phyloP scores from a whole-genome alignment of 2,113 vertebrate species.

The Dicerorhinus sumatrensis region DNA sequence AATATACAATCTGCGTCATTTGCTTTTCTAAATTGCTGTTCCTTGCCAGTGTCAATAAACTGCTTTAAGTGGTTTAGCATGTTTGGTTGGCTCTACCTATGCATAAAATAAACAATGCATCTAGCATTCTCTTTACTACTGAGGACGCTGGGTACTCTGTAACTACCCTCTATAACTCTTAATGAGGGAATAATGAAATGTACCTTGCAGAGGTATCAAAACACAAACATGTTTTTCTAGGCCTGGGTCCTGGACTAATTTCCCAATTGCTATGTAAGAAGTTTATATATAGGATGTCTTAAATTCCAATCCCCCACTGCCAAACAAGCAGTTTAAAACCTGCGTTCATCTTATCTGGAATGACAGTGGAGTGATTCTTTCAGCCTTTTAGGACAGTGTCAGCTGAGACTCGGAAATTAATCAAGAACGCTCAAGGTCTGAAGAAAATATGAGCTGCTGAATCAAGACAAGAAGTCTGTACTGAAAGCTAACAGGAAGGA shows the following conservation, averaged over 20 bases:
- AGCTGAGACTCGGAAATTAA: slow-evolving; percentile 58
- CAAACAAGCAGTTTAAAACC: slow-evolving; percentile 45
- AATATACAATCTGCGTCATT: slow-evolving; percentile 68
- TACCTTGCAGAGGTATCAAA: slow-evolving; percentile 74
- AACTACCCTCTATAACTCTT: slow-evolving; percentile 46
- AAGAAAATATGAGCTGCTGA: background rate
- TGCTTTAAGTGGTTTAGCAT: slow-evolving; percentile 76
- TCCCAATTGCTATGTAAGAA: slow-evolving; percentile 69
- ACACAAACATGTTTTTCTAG: slow-evolving; percentile 55
- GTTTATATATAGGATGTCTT: slow-evolving; percentile 64
- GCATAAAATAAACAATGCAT: slow-evolving; percentile 75
- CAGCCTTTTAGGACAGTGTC: background rate
- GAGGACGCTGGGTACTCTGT: slow-evolving; percentile 50
- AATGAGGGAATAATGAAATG: slow-evolving; percentile 71
- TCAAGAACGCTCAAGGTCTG: slow-evolving; percentile 8
- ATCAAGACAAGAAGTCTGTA: slow-evolving; percentile 66
- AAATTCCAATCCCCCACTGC: slow-evolving; percentile 66
- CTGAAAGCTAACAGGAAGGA: background rate
- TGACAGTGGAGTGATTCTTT: slow-evolving; percentile 17
- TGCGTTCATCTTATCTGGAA: slow-evolving; percentile 44
- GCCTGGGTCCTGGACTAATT: slow-evolving; percentile 62
- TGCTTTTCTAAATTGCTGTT: slow-evolving; percentile 73
- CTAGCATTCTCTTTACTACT: slow-evolving; percentile 61
- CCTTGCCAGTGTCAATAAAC: slow-evolving; percentile 83
- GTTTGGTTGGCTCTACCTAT: slow-evolving; percentile 77